phyloP scores from a whole-genome alignment of 2,797 vertebrate species.

The Parambassis ranga region DNA sequence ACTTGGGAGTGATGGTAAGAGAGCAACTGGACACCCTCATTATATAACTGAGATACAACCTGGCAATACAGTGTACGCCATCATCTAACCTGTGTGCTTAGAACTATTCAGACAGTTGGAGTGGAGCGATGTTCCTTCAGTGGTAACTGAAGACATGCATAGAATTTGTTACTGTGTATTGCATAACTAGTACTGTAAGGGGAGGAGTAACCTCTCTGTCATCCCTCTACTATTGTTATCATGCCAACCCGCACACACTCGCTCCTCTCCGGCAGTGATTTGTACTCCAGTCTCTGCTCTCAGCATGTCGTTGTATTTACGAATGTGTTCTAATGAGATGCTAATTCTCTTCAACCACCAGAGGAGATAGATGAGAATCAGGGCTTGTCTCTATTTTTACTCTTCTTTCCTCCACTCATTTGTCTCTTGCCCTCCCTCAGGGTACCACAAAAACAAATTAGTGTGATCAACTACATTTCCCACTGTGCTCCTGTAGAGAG shows the following conservation, averaged over 20 bases:
- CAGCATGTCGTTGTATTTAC: constrained; percentile 39
- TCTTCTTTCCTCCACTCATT: constrained; percentile 30
- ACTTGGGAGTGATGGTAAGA: neutral
- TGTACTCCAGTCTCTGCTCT: constrained; percentile 28
- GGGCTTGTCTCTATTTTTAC: constrained; percentile 50
- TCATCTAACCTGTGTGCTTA: neutral
- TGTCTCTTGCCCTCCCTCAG: constrained; percentile 29
- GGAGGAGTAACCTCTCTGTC: constrained; percentile 3
- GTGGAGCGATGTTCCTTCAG: neutral
- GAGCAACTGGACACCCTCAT: neutral
- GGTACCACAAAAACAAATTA: constrained; percentile 43
- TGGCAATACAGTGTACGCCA: neutral
- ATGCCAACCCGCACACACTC: neutral
- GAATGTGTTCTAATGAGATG: constrained; percentile 51
- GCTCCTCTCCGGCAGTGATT: neutral
- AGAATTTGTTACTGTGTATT: constrained; percentile 11
- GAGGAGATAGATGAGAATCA: constrained; percentile 51
- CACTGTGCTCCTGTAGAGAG: constrained; percentile 22
- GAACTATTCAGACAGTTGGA: neutral
- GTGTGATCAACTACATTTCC: constrained; percentile 50
- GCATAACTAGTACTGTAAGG: constrained; percentile 23
- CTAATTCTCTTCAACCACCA: constrained; percentile 34
- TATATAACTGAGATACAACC: neutral
- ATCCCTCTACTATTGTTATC: constrained; percentile 2
- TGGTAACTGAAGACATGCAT: neutral